These are phyloP conservation scores for Diadegma fenestrale DNA, from an alignment of 2,888 invertebrate genomes.

Conservation along the genomic window DNA sequence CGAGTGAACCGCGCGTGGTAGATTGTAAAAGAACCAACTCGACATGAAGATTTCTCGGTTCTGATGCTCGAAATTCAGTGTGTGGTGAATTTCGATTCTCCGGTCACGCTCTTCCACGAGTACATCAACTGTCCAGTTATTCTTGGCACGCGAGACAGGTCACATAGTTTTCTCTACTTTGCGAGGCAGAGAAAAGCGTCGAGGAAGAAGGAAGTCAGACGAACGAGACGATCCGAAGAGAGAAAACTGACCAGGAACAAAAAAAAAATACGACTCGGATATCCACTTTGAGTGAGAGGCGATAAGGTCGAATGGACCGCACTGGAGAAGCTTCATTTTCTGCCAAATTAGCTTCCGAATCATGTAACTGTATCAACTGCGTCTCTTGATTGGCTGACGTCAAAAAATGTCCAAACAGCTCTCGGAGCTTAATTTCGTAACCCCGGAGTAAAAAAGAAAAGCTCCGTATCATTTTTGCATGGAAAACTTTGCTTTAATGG, in stretches of 20 bases:
- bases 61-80: constrained; percentile 48
- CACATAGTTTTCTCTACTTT: constrained; percentile 62
- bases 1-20: constrained; percentile 29
- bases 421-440: not conserved
- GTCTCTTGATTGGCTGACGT: not conserved
- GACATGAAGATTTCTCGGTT: constrained; percentile 37
- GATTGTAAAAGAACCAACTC: constrained; percentile 32
- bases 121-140: constrained; percentile 68
- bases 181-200: constrained; percentile 2
- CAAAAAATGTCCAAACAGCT: not conserved
- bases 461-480: not conserved
- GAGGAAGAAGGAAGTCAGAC: not conserved
- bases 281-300: constrained; percentile 6
- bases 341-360: not conserved
- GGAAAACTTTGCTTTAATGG: not conserved
- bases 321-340: not conserved
- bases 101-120: constrained; percentile 64
- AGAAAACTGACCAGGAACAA: constrained; percentile 14
- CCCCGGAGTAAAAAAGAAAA: not conserved
- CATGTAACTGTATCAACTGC: not conserved
- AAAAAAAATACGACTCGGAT: not conserved
- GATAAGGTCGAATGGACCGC: not conserved
- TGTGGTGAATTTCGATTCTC: constrained; percentile 66
- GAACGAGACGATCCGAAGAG: constrained; percentile 12
- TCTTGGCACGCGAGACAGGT: constrained; percentile 66